These are phyloP conservation scores for Paramormyrops hopkinsi DNA, from an alignment of 2,797 vertebrate genomes.

Conservation along the genomic window DNA sequence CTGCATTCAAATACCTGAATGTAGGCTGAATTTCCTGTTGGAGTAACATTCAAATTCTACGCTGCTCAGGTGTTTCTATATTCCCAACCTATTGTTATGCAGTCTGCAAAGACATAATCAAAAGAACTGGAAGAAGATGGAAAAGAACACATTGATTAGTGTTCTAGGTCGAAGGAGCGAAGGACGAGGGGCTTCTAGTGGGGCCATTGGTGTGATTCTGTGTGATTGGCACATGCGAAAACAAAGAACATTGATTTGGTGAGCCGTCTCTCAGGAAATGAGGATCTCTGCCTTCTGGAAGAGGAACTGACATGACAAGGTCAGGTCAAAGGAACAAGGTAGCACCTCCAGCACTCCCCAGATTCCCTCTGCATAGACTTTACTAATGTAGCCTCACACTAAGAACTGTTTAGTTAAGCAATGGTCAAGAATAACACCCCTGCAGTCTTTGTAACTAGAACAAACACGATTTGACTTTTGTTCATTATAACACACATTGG, in stretches of 20 bases:
- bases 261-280: constrained; percentile 32
- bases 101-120: constrained; percentile 11
- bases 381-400: not conserved
- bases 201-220: constrained; percentile 27
- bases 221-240: constrained; percentile 32
- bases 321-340: constrained; percentile 15
- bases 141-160: constrained; percentile 28
- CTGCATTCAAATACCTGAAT: not conserved
- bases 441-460: not conserved
- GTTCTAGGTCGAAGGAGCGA: constrained; percentile 11
- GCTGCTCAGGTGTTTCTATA: not conserved
- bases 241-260: constrained; percentile 34
- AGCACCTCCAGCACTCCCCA: not conserved
- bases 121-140: constrained; percentile 16
- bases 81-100: not conserved
- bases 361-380: not conserved
- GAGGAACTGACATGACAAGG: constrained; percentile 31
- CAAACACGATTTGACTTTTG: not conserved
- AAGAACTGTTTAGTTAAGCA: not conserved
- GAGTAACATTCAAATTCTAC: not conserved
- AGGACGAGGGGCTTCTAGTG: constrained; percentile 16
- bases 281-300: constrained; percentile 28
- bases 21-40: not conserved
- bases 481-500: not conserved
- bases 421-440: not conserved